Base-by-base conservation (phyloP, 2,888 invertebrate genomes). In the Rhagonycha lutea region DNA sequence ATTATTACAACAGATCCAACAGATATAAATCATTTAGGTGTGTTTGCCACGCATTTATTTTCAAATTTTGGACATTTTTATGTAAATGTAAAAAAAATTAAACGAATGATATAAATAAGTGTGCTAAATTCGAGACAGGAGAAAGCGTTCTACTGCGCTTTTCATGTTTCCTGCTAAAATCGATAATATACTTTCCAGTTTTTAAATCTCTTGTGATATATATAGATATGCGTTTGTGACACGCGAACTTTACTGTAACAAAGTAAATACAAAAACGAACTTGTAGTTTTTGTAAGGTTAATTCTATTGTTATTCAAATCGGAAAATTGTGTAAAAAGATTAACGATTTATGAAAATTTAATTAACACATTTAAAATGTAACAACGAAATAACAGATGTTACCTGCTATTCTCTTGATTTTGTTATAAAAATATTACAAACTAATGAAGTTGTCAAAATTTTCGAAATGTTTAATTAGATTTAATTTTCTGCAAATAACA, bases 121-220 rank as follows among this genome's bases (percentile, higher is more conserved):
- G 63, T 65, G 63, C 65, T 72, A 65, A 23, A 26, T 47, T 63
- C 65, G 47, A 60, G 62, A 29, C 72, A 73, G 62, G 72, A 67
- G 72, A 75, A 70, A 70, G 69, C 63, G 61, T 73, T 76, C 70
- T 73, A 73, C 76, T 76, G 76, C 73, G 76, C 76, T 73, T 76
- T 76, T 76, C 76, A 73, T 76, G 76, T 73, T 76, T 76, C 73
- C 70, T 73, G 47, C 73, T 73, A 68, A 73, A 76, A 76, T 76
- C 76, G 76, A 76, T 76, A 76, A 62, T 24, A 65, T 65, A 73
- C 73, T 73, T 47, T 76, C 70, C 73, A 76, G 76, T 76, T 73
- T 76, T 76, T 73, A 76, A 76, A 76, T 76, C 73, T 73, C 73
- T 63, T 63, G 63, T 69, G 76, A 76, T 76, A 76, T 73, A 76